phyloP scores from a whole-genome alignment of 2,797 vertebrate genomes.

The Pangasius krempfi region DNA sequence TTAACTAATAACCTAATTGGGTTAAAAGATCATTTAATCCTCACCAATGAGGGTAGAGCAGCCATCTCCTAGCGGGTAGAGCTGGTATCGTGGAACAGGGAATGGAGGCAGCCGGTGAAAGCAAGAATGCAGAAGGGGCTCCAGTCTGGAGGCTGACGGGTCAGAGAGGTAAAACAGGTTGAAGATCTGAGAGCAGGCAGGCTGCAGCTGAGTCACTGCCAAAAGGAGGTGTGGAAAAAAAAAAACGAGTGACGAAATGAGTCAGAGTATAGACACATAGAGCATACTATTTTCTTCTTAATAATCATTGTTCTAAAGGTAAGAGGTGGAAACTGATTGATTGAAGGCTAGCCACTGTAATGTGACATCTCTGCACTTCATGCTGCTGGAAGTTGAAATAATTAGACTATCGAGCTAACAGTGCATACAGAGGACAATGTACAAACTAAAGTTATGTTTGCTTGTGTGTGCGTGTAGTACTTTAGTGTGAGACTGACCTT shows the following conservation, averaged over 20 bases:
- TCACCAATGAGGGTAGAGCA: slow-evolving; percentile 88
- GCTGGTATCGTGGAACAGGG: slow-evolving; percentile 91
- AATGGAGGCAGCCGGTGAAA: slow-evolving; percentile 92
- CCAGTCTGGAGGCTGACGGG: slow-evolving; percentile 93
- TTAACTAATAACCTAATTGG: not conserved
- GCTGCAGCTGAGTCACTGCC: slow-evolving; percentile 89
- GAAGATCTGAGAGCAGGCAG: slow-evolving; percentile 94
- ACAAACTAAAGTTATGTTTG: not conserved
- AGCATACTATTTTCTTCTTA: slow-evolving; percentile 2
- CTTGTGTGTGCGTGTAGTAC: not conserved
- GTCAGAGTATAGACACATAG: not conserved
- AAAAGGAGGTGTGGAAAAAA: slow-evolving; percentile 43
- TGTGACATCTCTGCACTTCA: not conserved
- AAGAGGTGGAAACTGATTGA: not conserved
- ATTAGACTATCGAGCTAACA: slow-evolving; percentile 12
- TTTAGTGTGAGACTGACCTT: slow-evolving; percentile 75
- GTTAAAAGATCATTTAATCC: not conserved
- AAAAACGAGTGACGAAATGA: not conserved
- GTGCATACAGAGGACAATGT: slow-evolving; percentile 26
- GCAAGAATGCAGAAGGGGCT: slow-evolving; percentile 87
- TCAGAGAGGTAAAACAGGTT: slow-evolving; percentile 97
- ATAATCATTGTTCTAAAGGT: not conserved
- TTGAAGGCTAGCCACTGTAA: not conserved
- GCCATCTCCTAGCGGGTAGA: slow-evolving; percentile 91
- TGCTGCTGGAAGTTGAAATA: slow-evolving; percentile 5